Base-by-base conservation (phyloP, 2,113 vertebrate species). In the Hypomesus transpacificus region DNA sequence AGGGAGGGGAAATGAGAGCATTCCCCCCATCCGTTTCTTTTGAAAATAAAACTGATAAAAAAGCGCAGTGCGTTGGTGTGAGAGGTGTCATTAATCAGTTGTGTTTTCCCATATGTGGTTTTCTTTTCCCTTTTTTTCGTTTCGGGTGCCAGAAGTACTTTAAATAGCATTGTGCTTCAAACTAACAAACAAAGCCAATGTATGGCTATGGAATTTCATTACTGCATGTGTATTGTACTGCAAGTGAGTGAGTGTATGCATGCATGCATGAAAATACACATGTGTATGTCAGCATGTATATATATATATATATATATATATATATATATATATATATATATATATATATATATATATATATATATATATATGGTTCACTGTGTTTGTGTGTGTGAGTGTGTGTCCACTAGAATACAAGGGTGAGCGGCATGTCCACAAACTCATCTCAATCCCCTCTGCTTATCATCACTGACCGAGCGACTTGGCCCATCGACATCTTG, bases 401-500 rank as follows among this genome's bases (percentile, higher is more conserved):
- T 20, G 31, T 21, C 9, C 3, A 7, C 3, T 16, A 4, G 34
- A 20, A 34, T 46, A 14, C 28, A 63, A 26, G 61, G 22, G 31
- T 34, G 31, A 4, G 3, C 4, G 31, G 31, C 57, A 8, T 14
- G 58, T 13, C 17, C 16, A 31, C 31, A 20, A 20, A n/a, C 4
- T 18, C 31, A 22, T 13, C 63, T 50, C 18, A 31, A n/a, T 65
- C 18, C 11, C 21, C 34, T 18, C 31, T 14, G 18, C 18, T 20
- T n/a, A 1, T 22, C n/a, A 4, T 18, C 63, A 17, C 14, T n/a
- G 28, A 8, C 26, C 14, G 63, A 17, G 18, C 14, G 63, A 65
- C 13, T 39, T 5, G 31, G 61, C 17, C 18, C 89, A 95, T 91
- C 89, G 94, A 94, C 93, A 93, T 88, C 73, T 74, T 58, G 77